Evolutionary conservation across 1,140 invertebrate genomes (phyloP).

Genomic region (Pseudomyrmex cubaensis): DNA sequence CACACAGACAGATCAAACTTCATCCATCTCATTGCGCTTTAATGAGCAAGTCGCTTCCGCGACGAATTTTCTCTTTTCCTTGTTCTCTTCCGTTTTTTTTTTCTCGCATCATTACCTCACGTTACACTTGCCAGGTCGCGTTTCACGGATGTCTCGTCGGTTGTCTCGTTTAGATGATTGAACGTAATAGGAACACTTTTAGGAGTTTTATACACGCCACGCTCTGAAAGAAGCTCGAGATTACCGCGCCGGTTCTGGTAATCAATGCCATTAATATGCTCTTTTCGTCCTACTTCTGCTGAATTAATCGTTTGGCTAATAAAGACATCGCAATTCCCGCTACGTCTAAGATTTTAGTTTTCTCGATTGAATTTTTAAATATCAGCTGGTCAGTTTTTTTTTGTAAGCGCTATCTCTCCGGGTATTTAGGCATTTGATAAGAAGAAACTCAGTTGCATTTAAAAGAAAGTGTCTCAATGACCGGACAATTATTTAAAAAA

Average conservation of each 20-base stretch:
- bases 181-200: slow-evolving; percentile 10
- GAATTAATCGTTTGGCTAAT: background rate
- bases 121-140: slow-evolving; percentile 31
- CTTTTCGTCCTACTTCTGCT: background rate
- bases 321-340: background rate
- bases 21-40: slow-evolving; percentile 24
- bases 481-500: too few species aligned
- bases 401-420: too few species aligned
- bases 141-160: slow-evolving; percentile 15
- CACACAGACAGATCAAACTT: slow-evolving; percentile 4
- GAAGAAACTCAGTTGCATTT: too few species aligned
- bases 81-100: background rate
- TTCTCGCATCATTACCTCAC: slow-evolving; percentile 37
- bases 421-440: too few species aligned
- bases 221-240: slow-evolving; percentile 30
- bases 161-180: slow-evolving; percentile 28
- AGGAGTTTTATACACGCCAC: background rate
- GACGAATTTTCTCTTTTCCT: background rate
- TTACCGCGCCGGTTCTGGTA: background rate
- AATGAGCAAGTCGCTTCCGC: slow-evolving; percentile 6
- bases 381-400: too few species aligned
- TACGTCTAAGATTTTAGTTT: background rate
- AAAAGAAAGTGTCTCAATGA: too few species aligned
- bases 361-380: too few species aligned
- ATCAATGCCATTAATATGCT: slow-evolving; percentile 10